A percentile compares a stretch with the other conserved stretches of the same genome.
Conservation (phyloP, 2,888 invertebrate species). For the Lypha dubia region DNA sequence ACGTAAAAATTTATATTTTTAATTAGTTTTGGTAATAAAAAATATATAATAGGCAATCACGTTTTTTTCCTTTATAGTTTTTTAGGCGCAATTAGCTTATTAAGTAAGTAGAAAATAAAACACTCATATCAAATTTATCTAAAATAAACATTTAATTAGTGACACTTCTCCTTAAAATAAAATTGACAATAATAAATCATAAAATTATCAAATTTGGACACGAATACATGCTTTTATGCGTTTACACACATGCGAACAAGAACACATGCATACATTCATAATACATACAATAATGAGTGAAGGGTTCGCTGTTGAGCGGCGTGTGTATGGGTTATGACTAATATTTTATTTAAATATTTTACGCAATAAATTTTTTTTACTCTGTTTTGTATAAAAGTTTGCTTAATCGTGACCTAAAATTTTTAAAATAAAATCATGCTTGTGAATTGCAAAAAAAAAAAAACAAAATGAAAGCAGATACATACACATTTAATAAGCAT, state of each 20-base stretch:
- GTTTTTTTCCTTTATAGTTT: conserved; percentile 12
- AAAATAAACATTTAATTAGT: conserved; percentile 57
- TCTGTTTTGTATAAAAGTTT: background rate
- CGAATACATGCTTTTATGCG: conserved; percentile 18
- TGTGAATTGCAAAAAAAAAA: conserved; percentile 4
- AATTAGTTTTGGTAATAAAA: background rate
- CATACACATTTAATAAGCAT: conserved; percentile 10
- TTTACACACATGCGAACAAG: background rate
- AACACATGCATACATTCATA: background rate
- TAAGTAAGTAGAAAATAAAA: no score
- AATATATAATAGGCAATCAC: conserved; percentile 11
- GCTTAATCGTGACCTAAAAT: conserved; percentile 65
- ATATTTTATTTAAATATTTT: background rate
- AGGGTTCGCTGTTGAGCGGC: background rate
- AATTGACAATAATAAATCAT: conserved; percentile 25
- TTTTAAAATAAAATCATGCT: conserved; percentile 58
- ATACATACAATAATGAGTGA: background rate
- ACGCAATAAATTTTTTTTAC: background rate
- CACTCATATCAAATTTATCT: conserved; percentile 38
- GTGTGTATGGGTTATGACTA: background rate
- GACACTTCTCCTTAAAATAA: conserved; percentile 46
- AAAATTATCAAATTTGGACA: conserved; percentile 56
- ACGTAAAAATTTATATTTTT: background rate
- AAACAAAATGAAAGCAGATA: no score
- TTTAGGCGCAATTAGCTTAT: conserved; percentile 38